phyloP scores from a whole-genome alignment of 2,888 invertebrate genomes.

The Synanthedon tipuliformis region DNA sequence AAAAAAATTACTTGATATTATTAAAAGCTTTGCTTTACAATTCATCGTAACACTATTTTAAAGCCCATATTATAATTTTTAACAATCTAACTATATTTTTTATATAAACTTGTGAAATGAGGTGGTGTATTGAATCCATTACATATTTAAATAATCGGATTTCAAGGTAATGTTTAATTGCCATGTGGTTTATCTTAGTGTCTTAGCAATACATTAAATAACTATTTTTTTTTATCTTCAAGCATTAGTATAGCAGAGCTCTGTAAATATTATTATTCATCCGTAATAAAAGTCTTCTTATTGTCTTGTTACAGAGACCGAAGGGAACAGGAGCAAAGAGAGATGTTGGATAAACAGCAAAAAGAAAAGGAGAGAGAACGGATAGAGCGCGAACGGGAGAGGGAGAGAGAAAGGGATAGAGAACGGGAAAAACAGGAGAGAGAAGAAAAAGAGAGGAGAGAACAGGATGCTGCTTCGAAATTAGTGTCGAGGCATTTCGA shows the following conservation, averaged over 20 bases:
- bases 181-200: no score
- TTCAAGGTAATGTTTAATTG: no score
- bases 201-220: no score
- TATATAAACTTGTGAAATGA: no score
- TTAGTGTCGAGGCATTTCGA: slow-evolving; percentile 91
- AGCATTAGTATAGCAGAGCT: neutral
- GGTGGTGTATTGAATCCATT: no score
- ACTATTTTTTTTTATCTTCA: no score
- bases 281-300: neutral
- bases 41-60: no score
- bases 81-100: no score
- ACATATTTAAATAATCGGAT: no score
- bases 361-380: slow-evolving; percentile 76
- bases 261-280: neutral
- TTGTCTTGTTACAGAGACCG: slow-evolving; percentile 49
- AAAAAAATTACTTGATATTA: no score
- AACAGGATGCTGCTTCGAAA: slow-evolving; percentile 80
- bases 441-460: slow-evolving; percentile 71
- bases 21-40: no score
- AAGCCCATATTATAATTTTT: no score
- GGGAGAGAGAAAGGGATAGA: slow-evolving; percentile 62
- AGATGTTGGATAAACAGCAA: slow-evolving; percentile 76
- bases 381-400: slow-evolving; percentile 72
- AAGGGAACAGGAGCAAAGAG: slow-evolving; percentile 67
- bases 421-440: slow-evolving; percentile 64